Evolutionary conservation across 1,140 invertebrate species (phyloP), one percentile per base, ranked within the genome.

Genomic region (Leptoteleia sp.): DNA sequence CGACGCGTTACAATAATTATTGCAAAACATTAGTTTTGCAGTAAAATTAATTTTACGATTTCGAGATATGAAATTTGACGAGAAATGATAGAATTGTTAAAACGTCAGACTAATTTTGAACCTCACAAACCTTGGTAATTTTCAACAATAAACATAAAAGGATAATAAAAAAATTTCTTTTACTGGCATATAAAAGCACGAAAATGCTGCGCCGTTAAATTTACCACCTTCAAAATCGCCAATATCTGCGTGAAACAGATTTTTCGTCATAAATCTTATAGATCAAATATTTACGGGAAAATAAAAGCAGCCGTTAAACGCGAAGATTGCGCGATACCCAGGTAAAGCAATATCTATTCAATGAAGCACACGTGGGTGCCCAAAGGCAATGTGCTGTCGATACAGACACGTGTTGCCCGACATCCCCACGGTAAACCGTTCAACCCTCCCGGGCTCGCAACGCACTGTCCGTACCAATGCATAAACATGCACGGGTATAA

Each of bases 331-430:
- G 45, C 52, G 64, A 71, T 75, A 62, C 75, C 65, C 65, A 62
- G 75, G 79, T 76, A 73, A 73, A 73, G 70, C 57, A 70, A 76
- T 80, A 73, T 76, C 68, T 71, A 80, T 80, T 67, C 71, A 78
- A 67, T 70, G 73, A 84, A 83, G 81, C 85, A 85, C 87, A 86
- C 85, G 80, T 76, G 82, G 80, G 72, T 79, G 72, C 70, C 82
- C 84, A 62, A 76, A 82, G 82, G 85, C 72, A 72, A 81, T 72
- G 79, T 75, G 77, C 82, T 82, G 84, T 88, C 86, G 85, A 88
- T 87, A 87, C 55, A 77, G 81, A 86, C 85, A 83, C 84, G 86
- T 85, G 84, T 85, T 84, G 77, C 67, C 79, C 75, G 73, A 83
- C 82, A 87, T 73, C 80, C 75, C 82, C 65, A 61, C 81, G 37